A percentile compares a stretch with the other conserved stretches of the same genome.
Conservation (phyloP, 2,797 vertebrate genomes). For the Falco naumanni region DNA sequence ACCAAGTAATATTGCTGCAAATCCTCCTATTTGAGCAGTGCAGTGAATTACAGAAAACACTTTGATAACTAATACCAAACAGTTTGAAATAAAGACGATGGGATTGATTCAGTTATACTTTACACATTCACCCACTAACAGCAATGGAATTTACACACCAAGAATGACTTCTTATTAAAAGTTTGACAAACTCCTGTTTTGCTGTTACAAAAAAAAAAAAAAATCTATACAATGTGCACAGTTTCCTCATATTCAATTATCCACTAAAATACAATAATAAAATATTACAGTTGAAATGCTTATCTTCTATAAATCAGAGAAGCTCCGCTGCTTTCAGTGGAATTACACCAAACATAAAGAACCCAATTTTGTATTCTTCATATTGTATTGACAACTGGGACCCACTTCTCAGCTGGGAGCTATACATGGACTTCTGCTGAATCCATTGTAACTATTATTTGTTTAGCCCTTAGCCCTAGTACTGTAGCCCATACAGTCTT, state of each 20-base stretch:
- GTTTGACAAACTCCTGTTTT: conserved; percentile 18
- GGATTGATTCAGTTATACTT: conserved; percentile 24
- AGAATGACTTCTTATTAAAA: conserved; percentile 17
- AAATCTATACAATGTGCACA: not conserved
- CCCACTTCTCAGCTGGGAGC: not conserved
- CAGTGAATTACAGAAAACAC: not conserved
- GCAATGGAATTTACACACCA: conserved; percentile 32
- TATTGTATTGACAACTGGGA: not conserved
- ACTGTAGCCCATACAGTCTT: not conserved
- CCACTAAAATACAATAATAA: not conserved
- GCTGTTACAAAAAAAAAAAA: not conserved
- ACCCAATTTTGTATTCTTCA: not conserved
- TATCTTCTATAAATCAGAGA: conserved; percentile 27
- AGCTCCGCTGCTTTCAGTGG: not conserved
- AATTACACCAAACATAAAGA: not conserved
- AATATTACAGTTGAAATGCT: not conserved
- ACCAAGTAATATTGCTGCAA: not conserved
- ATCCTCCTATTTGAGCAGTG: not conserved
- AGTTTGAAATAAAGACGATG: conserved; percentile 25
- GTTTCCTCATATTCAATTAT: conserved; percentile 24
- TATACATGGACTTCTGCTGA: not conserved
- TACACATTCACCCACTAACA: not conserved
- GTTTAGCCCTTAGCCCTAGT: not conserved
- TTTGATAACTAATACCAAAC: not conserved
- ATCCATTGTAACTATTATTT: not conserved